These are phyloP conservation scores for Parazoanthus swiftii DNA, from an alignment of 92 coral and sea anemone genomes.

Conservation along the genomic window DNA sequence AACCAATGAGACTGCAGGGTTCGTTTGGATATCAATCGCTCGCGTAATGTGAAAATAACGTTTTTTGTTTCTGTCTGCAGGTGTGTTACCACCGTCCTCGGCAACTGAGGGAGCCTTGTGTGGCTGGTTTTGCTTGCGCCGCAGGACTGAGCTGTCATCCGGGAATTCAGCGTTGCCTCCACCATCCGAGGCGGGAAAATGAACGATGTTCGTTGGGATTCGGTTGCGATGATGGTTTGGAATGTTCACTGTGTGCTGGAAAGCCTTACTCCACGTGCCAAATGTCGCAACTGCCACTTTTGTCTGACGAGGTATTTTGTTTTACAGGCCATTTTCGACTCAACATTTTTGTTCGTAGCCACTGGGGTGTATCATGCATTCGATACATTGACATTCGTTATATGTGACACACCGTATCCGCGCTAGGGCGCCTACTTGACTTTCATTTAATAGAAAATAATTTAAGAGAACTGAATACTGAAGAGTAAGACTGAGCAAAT, in stretches of 20 bases:
- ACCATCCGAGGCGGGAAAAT: slow-evolving; percentile 81
- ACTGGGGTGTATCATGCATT: no score
- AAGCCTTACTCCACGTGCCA: slow-evolving; percentile 89
- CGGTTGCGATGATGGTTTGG: slow-evolving; percentile 73
- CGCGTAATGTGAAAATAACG: not conserved
- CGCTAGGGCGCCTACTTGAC: no score
- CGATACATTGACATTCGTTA: no score
- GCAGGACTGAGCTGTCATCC: slow-evolving; percentile 92
- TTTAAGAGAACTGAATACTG: no score
- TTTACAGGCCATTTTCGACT: no score
- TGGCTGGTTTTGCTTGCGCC: slow-evolving; percentile 79
- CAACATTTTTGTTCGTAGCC: no score
- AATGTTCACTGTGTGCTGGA: slow-evolving; percentile 76
- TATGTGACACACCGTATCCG: no score
- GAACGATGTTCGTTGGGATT: slow-evolving; percentile 92
- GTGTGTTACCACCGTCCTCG: slow-evolving; percentile 80
- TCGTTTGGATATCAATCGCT: not conserved
- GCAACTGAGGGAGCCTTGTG: slow-evolving; percentile 81
- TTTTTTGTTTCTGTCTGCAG: slow-evolving; percentile 37
- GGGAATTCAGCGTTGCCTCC: slow-evolving; percentile 67
- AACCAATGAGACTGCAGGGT: no score
- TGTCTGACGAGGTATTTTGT: slow-evolving; percentile 67
- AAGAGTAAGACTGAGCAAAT: no score
- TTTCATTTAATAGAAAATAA: no score
- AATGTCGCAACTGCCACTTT: slow-evolving; percentile 67